Percentiles rank a stretch among this genome's conserved stretches.
phyloP scores from a whole-genome alignment of 2,888 invertebrate genomes.

The Hyalella azteca region DNA sequence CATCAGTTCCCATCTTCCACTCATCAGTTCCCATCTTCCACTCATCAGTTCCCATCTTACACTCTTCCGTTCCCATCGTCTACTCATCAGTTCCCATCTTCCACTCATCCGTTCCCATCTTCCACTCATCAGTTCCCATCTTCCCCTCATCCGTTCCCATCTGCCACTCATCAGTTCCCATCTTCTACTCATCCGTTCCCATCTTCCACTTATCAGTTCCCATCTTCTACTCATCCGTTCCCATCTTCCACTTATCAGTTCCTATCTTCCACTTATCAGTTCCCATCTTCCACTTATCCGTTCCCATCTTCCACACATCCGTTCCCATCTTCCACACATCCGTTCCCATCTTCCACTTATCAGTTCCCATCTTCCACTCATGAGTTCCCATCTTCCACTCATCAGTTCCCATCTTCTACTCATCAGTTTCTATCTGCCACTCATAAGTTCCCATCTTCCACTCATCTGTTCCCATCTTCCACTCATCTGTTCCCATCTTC shows the following conservation, averaged over 20 bases:
- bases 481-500: no score
- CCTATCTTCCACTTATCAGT: neutral
- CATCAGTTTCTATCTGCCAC: no score
- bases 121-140: neutral
- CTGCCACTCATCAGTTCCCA: neutral
- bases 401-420: no score
- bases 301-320: neutral
- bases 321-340: neutral
- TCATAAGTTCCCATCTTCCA: no score
- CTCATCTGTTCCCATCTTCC: no score
- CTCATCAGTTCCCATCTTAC: no score
- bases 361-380: no score
- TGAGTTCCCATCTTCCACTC: no score
- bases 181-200: neutral
- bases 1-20: no score
- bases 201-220: neutral
- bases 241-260: neutral
- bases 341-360: no score
- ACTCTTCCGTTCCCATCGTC: no score
- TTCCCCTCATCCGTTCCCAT: neutral
- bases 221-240: neutral
- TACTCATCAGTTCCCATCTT: neutral
- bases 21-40: no score
- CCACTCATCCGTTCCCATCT: neutral
- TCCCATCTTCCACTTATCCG: neutral